phyloP scores from a whole-genome alignment of 2,797 vertebrate genomes.

The Lagodon rhomboides region DNA sequence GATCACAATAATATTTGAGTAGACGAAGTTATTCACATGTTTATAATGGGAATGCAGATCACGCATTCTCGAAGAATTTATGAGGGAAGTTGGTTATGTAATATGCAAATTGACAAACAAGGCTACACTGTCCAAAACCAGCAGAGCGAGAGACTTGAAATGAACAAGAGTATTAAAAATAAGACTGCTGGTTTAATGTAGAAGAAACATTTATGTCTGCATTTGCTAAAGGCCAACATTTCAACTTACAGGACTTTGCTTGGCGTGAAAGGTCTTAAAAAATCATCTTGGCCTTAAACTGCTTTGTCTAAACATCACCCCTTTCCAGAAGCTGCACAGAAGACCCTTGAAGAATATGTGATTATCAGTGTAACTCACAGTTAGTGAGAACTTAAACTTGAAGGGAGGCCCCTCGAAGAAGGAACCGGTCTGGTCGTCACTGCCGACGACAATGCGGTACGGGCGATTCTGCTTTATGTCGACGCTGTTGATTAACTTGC shows the following conservation, averaged over 20 bases:
- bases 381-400: slow-evolving; percentile 93
- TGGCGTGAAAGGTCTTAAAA: neutral
- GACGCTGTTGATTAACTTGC: slow-evolving; percentile 94
- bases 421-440: slow-evolving; percentile 90
- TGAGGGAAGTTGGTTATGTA: slow-evolving; percentile 58
- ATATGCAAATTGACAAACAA: slow-evolving; percentile 53
- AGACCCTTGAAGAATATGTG: neutral
- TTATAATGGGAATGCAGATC: slow-evolving; percentile 3
- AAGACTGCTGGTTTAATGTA: neutral
- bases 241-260: neutral
- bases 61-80: slow-evolving; percentile 28
- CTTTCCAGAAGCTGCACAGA: slow-evolving; percentile 1
- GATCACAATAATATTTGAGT: neutral
- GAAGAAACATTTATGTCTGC: neutral
- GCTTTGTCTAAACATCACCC: slow-evolving; percentile 16
- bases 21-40: no score
- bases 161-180: neutral
- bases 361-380: slow-evolving; percentile 82
- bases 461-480: slow-evolving; percentile 94
- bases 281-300: neutral
- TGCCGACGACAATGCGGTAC: slow-evolving; percentile 90
- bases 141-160: slow-evolving; percentile 18
- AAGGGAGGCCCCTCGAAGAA: slow-evolving; percentile 96
- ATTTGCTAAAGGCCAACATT: neutral
- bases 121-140: slow-evolving; percentile 35